Evolutionary conservation across 2,888 invertebrate genomes (phyloP).

Genomic region (Osmoderma eremita): DNA sequence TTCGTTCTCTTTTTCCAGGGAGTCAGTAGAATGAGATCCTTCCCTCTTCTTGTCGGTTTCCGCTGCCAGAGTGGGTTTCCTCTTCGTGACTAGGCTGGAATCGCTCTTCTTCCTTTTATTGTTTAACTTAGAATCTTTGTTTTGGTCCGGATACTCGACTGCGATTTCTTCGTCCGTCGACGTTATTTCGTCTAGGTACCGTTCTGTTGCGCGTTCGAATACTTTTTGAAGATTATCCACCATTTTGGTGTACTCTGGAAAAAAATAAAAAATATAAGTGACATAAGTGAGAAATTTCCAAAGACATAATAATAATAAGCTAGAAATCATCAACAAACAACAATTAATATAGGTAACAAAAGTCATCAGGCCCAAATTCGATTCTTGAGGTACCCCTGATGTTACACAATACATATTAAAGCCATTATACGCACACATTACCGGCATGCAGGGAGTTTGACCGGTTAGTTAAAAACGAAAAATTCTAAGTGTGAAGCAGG

Average conservation of each 20-base stretch:
- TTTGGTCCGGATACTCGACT: constrained; percentile 70
- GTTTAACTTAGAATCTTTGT: constrained; percentile 64
- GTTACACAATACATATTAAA: too few species aligned
- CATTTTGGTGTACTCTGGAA: constrained; percentile 86
- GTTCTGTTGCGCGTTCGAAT: constrained; percentile 83
- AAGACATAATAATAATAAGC: too few species aligned
- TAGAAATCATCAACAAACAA: too few species aligned
- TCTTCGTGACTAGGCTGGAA: constrained; percentile 44
- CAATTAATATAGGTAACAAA: too few species aligned
- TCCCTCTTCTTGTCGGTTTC: constrained; percentile 58
- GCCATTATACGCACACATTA: too few species aligned
- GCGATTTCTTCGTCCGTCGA: constrained; percentile 83
- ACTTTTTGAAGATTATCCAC: constrained; percentile 83
- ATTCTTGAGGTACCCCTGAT: too few species aligned
- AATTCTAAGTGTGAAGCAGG: too few species aligned
- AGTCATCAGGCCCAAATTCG: too few species aligned
- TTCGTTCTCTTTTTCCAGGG: constrained; percentile 43
- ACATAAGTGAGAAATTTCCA: too few species aligned
- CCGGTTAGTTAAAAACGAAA: too few species aligned
- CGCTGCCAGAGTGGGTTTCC: constrained; percentile 57
- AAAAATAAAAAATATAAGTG: constrained; percentile 51
- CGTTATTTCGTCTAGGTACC: constrained; percentile 83
- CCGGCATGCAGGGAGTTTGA: too few species aligned
- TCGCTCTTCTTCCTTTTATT: constrained; percentile 41
- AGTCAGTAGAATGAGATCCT: constrained; percentile 55